phyloP scores from a whole-genome alignment of 2,888 invertebrate genomes.

The Chirona hameri region DNA sequence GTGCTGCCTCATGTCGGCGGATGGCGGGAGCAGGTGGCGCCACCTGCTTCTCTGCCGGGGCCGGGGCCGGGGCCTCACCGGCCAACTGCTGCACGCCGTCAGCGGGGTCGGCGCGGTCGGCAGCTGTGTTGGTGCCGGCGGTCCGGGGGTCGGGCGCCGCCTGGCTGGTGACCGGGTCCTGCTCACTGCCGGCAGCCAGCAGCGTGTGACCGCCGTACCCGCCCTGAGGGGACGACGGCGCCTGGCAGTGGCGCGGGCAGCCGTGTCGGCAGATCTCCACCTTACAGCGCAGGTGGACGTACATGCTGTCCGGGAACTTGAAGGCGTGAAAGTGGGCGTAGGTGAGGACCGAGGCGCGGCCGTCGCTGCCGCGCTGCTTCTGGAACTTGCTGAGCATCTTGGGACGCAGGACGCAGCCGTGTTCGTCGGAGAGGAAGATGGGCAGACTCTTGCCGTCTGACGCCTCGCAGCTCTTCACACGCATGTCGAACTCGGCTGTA shows the following conservation, averaged over 20 bases:
- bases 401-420: slow-evolving; percentile 84
- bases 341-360: slow-evolving; percentile 84
- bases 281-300: slow-evolving; percentile 89
- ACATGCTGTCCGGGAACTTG: slow-evolving; percentile 89
- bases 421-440: slow-evolving; percentile 85
- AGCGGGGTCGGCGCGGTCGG: neutral
- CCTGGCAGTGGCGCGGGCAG: slow-evolving; percentile 83
- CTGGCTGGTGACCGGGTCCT: no score
- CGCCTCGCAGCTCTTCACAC: slow-evolving; percentile 88
- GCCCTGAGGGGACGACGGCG: slow-evolving; percentile 48
- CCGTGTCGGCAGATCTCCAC: slow-evolving; percentile 83
- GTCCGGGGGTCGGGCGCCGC: neutral
- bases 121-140: neutral
- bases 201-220: slow-evolving; percentile 38
- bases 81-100: neutral
- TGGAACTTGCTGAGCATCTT: slow-evolving; percentile 77
- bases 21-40: neutral
- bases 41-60: neutral
- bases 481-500: slow-evolving; percentile 91
- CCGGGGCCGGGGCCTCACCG: neutral
- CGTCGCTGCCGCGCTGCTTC: slow-evolving; percentile 55
- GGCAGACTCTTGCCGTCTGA: slow-evolving; percentile 79
- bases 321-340: slow-evolving; percentile 95
- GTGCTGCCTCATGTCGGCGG: neutral
- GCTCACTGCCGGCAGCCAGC: neutral